These are phyloP conservation scores for Microctenopoma stevenorrisi DNA, from an alignment of 2,797 vertebrate species.

Conservation along the genomic window DNA sequence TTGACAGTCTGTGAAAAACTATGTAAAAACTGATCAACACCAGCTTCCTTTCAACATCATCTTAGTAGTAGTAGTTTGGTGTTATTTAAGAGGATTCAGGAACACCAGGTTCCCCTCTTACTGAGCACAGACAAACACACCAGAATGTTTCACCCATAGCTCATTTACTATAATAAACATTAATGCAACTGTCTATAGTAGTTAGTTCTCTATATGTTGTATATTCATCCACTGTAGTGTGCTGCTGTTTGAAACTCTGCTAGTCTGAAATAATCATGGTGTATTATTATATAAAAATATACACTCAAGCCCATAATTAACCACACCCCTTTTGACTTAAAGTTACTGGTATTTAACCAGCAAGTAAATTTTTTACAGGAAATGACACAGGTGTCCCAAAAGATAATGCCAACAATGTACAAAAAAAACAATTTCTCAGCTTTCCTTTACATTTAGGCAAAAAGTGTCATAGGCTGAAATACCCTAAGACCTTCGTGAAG, in stretches of 20 bases:
- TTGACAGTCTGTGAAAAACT: conserved; percentile 1
- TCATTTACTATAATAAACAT: conserved; percentile 10
- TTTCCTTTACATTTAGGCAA: too few species aligned
- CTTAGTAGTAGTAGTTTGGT: too few species aligned
- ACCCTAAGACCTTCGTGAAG: too few species aligned
- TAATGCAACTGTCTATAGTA: conserved; percentile 2
- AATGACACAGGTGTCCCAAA: too few species aligned
- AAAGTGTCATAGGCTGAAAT: too few species aligned
- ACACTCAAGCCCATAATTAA: neutral
- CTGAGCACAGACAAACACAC: conserved; percentile 6
- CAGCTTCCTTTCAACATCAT: neutral
- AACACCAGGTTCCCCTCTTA: too few species aligned
- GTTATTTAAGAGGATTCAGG: too few species aligned
- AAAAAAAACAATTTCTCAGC: too few species aligned
- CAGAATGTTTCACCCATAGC: conserved; percentile 13
- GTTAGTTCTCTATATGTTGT: neutral
- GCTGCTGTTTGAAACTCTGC: neutral
- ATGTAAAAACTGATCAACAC: conserved; percentile 3
- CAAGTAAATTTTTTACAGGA: too few species aligned
- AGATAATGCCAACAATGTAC: too few species aligned
- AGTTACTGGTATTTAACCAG: too few species aligned
- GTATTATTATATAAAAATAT: conserved; percentile 7
- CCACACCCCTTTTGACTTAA: too few species aligned
- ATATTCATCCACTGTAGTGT: neutral
- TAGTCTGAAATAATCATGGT: neutral